Conservation (phyloP, 2,888 invertebrate species). For the Agrotis segetum region DNA sequence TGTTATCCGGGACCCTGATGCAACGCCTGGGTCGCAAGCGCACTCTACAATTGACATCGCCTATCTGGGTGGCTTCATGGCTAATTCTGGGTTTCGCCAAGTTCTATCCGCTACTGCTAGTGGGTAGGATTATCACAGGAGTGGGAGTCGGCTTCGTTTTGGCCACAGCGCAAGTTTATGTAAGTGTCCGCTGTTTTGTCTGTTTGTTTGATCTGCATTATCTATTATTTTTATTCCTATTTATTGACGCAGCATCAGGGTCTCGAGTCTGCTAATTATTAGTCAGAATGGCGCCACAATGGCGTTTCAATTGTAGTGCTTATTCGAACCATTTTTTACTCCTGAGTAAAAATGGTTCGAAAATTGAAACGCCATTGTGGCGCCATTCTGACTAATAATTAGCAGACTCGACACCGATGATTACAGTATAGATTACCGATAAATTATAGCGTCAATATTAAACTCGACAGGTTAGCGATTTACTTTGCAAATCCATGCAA, state of each 20-base stretch:
- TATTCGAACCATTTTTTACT: too few species aligned
- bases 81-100: slow-evolving; percentile 88
- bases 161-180: slow-evolving; percentile 92
- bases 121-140: slow-evolving; percentile 91
- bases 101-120: slow-evolving; percentile 83
- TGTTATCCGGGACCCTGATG: slow-evolving; percentile 89
- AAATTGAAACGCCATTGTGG: too few species aligned
- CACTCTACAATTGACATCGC: slow-evolving; percentile 87
- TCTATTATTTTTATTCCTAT: too few species aligned
- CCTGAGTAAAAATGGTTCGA: too few species aligned
- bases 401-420: too few species aligned
- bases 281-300: too few species aligned
- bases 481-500: slow-evolving; percentile 4
- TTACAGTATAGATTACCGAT: too few species aligned
- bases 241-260: too few species aligned
- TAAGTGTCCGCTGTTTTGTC: slow-evolving; percentile 76
- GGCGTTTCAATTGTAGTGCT: too few species aligned
- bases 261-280: too few species aligned
- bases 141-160: slow-evolving; percentile 91
- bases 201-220: not conserved
- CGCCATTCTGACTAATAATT: too few species aligned
- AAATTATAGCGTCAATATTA: not conserved
- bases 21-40: slow-evolving; percentile 89
- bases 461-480: not conserved
- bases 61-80: slow-evolving; percentile 90